Evolutionary conservation across 1,140 invertebrate genomes (phyloP), one percentile per base, ranked within the genome.

Genomic region (Plectrocnemia conspersa): DNA sequence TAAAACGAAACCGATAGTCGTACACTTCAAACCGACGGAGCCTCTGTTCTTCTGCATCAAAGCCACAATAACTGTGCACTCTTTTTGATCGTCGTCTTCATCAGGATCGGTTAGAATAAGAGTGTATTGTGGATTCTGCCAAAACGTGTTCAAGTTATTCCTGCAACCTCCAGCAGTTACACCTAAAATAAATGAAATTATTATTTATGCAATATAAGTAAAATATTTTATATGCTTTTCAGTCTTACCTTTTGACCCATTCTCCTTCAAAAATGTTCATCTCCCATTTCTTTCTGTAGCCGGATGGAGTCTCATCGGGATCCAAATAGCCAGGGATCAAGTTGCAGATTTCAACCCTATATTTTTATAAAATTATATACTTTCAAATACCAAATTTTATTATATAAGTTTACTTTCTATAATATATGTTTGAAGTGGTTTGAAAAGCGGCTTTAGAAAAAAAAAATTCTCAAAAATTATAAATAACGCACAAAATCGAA

Each of bases 1-100:
- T 63, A 98, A 85, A 3, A 91, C 91, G 73, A 97, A 98, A 47
- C 96, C 96, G 63, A 98, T 91, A n/a, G 94, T 96, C 4, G 98
- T 78, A 66, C 91, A 89, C 66, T 98, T 95, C 23, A 91, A 79
- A 10, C 94, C 95, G 68, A 89, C 85, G 66, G 87, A 85, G 13
- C 88, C 80, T 55, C 93, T 79, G 76, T 98, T 97, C 66, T 93
- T 93, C 65, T 93, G 89, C 89, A 93, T 97, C 1, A 98, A 71
- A 0, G 89, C 94, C 21, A 97, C 82, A 63, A 99, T 94, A 9
- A 4, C 84, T 0, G 96, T 98, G 77, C 94, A 97, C 50, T 92
- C 88, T 54, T 87, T 84, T 33, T 93, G 88, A 54, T 95, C 89
- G 63, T 97, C 93, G 42, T 87, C 92, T 53, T 92, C 88, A 69